These are phyloP conservation scores for Platysteira castanea DNA, from an alignment of 2,113 vertebrate species.

Conservation along the genomic window DNA sequence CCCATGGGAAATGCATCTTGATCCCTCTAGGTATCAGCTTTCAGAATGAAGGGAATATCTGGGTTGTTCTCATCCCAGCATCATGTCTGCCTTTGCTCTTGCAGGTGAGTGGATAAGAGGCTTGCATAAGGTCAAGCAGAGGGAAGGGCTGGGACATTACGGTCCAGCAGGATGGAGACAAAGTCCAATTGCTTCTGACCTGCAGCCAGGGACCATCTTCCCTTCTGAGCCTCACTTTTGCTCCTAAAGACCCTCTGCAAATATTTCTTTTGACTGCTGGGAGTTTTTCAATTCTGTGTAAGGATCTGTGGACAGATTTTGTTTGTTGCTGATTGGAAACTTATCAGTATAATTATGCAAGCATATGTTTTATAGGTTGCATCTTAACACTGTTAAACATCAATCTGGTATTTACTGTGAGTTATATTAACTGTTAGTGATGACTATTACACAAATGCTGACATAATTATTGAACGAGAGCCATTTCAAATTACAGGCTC, in stretches of 20 bases:
- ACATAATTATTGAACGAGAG: not conserved
- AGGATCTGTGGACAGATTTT: not conserved
- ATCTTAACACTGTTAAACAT: not conserved
- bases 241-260: not conserved
- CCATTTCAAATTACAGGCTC: not conserved
- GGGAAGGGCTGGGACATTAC: not conserved
- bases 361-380: not conserved
- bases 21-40: not conserved
- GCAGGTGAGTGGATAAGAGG: not conserved
- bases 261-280: not conserved
- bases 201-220: not conserved
- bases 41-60: not conserved
- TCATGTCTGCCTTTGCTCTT: fast-evolving
- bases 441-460: constrained; percentile 3
- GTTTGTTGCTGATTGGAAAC: not conserved
- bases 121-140: fast-evolving
- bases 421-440: constrained; percentile 16
- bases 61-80: not conserved
- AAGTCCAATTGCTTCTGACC: not conserved
- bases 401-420: not conserved
- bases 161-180: not conserved
- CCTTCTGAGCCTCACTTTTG: not conserved
- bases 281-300: not conserved
- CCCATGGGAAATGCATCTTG: not conserved
- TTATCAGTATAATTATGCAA: not conserved